These are phyloP conservation scores for Poecile atricapillus DNA, from an alignment of 2,113 vertebrate genomes.

Conservation along the genomic window DNA sequence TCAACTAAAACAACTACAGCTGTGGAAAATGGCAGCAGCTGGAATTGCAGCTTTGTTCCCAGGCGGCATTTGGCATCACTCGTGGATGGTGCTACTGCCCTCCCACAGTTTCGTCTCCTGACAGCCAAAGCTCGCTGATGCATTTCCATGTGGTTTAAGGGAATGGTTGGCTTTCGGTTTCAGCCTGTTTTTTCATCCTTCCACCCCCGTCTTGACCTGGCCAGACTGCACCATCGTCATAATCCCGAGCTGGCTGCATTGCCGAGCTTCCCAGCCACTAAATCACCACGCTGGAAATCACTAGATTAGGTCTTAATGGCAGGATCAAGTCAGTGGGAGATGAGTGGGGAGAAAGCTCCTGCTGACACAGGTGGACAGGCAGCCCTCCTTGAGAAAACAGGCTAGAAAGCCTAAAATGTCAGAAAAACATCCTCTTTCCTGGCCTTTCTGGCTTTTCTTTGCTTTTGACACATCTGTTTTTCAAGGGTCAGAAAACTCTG, in stretches of 20 bases:
- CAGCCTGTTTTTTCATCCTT: neutral
- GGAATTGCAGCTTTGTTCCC: neutral
- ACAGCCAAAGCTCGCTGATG: neutral
- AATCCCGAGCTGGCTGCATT: conserved; percentile 3
- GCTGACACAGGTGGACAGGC: neutral
- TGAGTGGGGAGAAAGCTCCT: neutral
- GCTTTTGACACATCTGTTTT: neutral
- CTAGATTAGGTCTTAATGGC: conserved; percentile 46
- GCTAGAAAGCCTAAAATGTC: neutral
- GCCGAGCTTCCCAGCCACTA: neutral
- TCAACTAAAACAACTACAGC: neutral
- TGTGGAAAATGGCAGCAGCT: neutral
- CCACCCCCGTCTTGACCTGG: neutral
- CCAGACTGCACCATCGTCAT: neutral
- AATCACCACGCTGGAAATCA: neutral
- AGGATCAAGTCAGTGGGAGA: neutral
- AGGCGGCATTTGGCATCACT: neutral
- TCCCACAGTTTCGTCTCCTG: neutral
- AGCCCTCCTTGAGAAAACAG: neutral
- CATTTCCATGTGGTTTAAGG: neutral
- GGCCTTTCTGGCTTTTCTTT: neutral
- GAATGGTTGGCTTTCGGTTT: neutral
- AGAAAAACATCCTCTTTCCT: neutral
- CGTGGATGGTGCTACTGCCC: neutral
- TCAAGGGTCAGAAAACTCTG: neutral